These are phyloP conservation scores for Propsilocerus akamusi DNA, from an alignment of 1,140 invertebrate genomes.

Conservation along the genomic window DNA sequence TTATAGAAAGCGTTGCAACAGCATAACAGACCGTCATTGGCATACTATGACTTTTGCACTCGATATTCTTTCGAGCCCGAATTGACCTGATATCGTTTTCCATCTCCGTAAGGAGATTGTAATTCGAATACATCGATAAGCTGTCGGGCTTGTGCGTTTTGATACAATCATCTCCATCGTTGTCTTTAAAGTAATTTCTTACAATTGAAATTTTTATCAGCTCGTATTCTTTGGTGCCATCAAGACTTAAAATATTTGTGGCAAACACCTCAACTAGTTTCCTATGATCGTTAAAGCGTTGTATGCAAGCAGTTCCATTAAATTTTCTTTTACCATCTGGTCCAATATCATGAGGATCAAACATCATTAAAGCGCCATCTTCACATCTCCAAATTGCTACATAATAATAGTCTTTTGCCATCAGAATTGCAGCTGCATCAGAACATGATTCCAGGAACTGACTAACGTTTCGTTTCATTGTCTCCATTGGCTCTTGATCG, in stretches of 20 bases:
- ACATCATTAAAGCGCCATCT: conserved; percentile 23
- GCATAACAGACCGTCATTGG: not conserved
- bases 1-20: not conserved
- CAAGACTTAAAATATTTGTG: not conserved
- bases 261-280: not conserved
- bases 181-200: not conserved
- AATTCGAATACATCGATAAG: too few relatives aligned
- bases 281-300: not conserved
- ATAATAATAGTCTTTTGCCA: conserved; percentile 23
- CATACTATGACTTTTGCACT: too few relatives aligned
- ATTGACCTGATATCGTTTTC: too few relatives aligned
- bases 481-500: not conserved
- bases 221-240: not conserved
- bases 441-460: conserved; percentile 10
- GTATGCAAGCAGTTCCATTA: conserved; percentile 20
- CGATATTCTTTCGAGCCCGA: too few relatives aligned
- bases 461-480: conserved; percentile 10
- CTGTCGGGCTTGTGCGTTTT: too few relatives aligned
- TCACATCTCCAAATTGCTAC: conserved; percentile 25
- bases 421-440: conserved; percentile 17
- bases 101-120: too few relatives aligned
- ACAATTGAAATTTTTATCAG: not conserved
- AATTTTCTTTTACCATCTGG: conserved; percentile 21
- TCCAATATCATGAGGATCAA: conserved; percentile 27
- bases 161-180: not conserved